phyloP scores from a whole-genome alignment of 2,888 invertebrate species.

The Noctua comes region DNA sequence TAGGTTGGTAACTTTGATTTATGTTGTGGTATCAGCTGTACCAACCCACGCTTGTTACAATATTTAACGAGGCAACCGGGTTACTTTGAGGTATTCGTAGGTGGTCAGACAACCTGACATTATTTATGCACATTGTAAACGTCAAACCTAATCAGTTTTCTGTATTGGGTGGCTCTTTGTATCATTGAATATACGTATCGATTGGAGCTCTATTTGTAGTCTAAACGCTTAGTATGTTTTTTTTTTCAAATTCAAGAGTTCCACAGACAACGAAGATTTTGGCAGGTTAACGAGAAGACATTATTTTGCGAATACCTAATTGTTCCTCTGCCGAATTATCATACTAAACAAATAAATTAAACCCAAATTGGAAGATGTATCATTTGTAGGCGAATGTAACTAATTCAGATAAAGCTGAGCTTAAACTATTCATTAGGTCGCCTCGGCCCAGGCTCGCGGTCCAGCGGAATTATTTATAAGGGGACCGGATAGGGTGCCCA shows the following conservation, averaged over 20 bases:
- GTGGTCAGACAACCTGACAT: constrained; percentile 32
- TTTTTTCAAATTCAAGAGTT: background rate
- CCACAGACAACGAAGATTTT: background rate
- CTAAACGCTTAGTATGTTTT: background rate
- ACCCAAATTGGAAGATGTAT: constrained; percentile 18
- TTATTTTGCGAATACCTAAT: background rate
- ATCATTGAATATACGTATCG: constrained; percentile 7
- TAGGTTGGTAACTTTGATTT: constrained; percentile 39
- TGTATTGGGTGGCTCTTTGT: constrained; percentile 10
- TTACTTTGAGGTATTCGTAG: constrained; percentile 39
- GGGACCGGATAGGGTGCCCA: constrained; percentile 62
- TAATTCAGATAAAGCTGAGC: constrained; percentile 70
- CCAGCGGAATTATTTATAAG: constrained; percentile 78
- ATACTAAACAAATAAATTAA: constrained; percentile 14
- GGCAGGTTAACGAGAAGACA: background rate
- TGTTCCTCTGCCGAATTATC: background rate
- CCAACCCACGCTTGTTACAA: constrained; percentile 41
- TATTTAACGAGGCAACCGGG: constrained; percentile 45
- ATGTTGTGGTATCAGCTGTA: constrained; percentile 45
- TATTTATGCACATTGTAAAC: constrained; percentile 40
- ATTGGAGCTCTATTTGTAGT: background rate
- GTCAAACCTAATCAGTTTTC: constrained; percentile 28
- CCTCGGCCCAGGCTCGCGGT: constrained; percentile 61
- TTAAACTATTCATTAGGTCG: constrained; percentile 77
- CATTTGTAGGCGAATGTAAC: constrained; percentile 56